Evolutionary conservation across 2,888 invertebrate genomes (phyloP), one percentile per base, ranked within the genome.

Genomic region (Nomada ferruginata): DNA sequence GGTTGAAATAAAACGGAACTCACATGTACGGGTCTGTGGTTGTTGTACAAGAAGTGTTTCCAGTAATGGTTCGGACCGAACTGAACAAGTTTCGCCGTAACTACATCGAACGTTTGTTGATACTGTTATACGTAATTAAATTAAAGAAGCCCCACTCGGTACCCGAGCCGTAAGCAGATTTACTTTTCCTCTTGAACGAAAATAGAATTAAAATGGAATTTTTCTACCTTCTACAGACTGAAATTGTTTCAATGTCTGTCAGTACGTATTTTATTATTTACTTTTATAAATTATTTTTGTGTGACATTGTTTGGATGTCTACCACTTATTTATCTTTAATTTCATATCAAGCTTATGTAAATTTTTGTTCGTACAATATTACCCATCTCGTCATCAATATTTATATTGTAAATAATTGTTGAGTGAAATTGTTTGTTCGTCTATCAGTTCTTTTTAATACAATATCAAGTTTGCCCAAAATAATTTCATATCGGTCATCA

Each of bases 121-220:
- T 92, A 89, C 90, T 87, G 86, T 92, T 92, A 90, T 78, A 77
- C 60, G 65, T 92, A 93, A 93, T 93, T 90, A 82, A 93, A 87
- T 93, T 93, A 92, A 60, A 60, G 93, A 93, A 93, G 89, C 93
- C 93, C 85, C 90, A 83, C 72, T 79, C 76, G 82, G 85, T 84
- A 80, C 71, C 79, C 86, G 84, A 89, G 86, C 87, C 88, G 73
- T 93, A 93, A 93, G 89, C 85, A 83, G 91, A 93, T 93, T 91
- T 70, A 69, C 84, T 78, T 82, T 84, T 77, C 85, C 85, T 87
- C 87, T 89, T 89, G 86, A 90, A 84, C 65, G 78, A 83, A 88
- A 88, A 85, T 80, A 83, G 80, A 78, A 80, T 79, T 70, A 79
- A 65, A 63, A 75, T 81, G 59, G 71, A 73, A 76, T 73, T 74